phyloP scores from a whole-genome alignment of 1,140 invertebrate species.

The honey bee (Apis mellifera) region DNA sequence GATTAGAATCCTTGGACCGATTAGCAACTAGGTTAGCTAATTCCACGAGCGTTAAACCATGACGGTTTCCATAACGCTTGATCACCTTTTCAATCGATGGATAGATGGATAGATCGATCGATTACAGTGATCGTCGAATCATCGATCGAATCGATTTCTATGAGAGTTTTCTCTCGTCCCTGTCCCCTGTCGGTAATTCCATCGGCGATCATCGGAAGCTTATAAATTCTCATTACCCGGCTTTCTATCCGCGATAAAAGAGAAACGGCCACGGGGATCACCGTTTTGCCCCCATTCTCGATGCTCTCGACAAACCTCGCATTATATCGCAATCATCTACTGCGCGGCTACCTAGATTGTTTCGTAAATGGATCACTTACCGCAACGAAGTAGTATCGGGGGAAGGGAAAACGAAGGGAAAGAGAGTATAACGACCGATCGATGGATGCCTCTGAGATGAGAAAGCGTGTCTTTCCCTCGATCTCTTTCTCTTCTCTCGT shows the following conservation, averaged over 20 bases:
- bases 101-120: background rate
- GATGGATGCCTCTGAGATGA: background rate
- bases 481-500: background rate
- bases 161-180: background rate
- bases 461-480: background rate
- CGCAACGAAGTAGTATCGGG: background rate
- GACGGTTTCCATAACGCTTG: background rate
- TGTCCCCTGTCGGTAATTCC: background rate
- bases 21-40: background rate
- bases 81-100: background rate
- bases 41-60: constrained; percentile 11
- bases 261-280: background rate
- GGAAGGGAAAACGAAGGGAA: background rate
- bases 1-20: background rate
- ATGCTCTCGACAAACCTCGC: constrained; percentile 13
- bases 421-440: background rate
- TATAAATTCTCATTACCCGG: constrained; percentile 41
- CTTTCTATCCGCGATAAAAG: background rate
- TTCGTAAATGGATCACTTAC: constrained; percentile 43
- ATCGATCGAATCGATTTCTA: constrained; percentile 12
- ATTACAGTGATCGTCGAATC: constrained; percentile 9
- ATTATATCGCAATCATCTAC: constrained; percentile 47
- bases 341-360: constrained; percentile 37
- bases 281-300: background rate
- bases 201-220: background rate